Evolutionary conservation across 2,888 invertebrate genomes (phyloP).

Genomic region (Neria commutata): DNA sequence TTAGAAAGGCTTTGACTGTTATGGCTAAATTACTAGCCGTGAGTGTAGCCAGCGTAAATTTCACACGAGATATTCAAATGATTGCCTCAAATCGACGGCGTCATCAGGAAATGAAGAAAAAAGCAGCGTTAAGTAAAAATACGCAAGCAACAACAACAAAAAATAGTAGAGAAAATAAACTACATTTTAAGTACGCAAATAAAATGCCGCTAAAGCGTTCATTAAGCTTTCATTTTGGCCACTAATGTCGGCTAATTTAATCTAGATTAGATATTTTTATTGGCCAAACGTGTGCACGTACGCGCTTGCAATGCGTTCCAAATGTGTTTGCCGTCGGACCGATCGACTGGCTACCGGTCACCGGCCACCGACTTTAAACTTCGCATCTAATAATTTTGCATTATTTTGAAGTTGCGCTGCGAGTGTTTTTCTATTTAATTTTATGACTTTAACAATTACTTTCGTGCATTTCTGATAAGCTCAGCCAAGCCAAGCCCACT

Average conservation of each 20-base stretch:
- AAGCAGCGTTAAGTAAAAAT: too few relatives aligned
- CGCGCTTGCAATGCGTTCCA: neutral
- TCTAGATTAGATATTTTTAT: slow-evolving; percentile 13
- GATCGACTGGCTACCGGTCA: too few relatives aligned
- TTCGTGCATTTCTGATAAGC: slow-evolving; percentile 8
- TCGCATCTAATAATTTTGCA: slow-evolving; percentile 2
- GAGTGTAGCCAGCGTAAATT: too few relatives aligned
- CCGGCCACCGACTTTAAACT: neutral
- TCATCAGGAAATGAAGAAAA: too few relatives aligned
- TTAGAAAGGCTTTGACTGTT: too few relatives aligned
- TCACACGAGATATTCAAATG: too few relatives aligned
- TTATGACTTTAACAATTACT: slow-evolving; percentile 8
- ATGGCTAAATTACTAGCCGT: too few relatives aligned
- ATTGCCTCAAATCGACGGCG: too few relatives aligned
- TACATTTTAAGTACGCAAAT: neutral
- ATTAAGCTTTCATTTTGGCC: slow-evolving; percentile 2
- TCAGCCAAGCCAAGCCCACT: neutral
- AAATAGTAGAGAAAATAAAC: too few relatives aligned
- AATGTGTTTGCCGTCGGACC: too few relatives aligned
- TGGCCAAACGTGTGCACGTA: slow-evolving; percentile 9
- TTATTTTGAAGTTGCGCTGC: neutral
- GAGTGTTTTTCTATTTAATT: neutral
- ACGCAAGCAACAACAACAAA: too few relatives aligned
- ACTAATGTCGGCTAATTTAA: slow-evolving; percentile 9
- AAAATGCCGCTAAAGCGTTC: neutral